Conservation (phyloP, 2,113 vertebrate species). For the Xenus cinereus region DNA sequence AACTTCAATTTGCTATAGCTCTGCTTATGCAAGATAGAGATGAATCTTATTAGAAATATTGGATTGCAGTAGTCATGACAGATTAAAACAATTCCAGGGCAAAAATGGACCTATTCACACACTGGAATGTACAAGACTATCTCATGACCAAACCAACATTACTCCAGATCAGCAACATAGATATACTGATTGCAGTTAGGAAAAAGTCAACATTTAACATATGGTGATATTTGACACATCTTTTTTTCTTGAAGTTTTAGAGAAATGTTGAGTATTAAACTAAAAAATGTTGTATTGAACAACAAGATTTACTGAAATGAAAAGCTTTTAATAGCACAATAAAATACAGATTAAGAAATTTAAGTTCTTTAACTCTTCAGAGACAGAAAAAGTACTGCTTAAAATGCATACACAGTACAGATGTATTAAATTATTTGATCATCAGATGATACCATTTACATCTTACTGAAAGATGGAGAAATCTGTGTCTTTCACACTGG, state of each 20-base stretch:
- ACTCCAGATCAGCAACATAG: background rate
- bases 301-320: background rate
- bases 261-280: background rate
- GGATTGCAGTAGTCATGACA: background rate
- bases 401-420: background rate
- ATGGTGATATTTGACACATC: background rate
- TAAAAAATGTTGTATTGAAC: background rate
- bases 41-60: slow-evolving; percentile 6
- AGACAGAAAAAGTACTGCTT: background rate
- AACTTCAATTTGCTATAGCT: background rate
- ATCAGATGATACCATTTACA: background rate
- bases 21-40: background rate
- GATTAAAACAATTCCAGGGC: background rate
- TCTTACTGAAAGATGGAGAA: background rate
- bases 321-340: background rate
- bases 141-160: background rate
- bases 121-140: background rate
- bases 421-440: background rate
- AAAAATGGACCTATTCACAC: background rate
- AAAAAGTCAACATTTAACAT: background rate
- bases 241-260: background rate
- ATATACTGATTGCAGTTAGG: background rate
- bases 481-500: background rate
- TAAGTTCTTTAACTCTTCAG: background rate
- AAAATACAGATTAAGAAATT: background rate